phyloP scores from a whole-genome alignment of 2,797 vertebrate species.

The Rhabdomys pumilio region DNA sequence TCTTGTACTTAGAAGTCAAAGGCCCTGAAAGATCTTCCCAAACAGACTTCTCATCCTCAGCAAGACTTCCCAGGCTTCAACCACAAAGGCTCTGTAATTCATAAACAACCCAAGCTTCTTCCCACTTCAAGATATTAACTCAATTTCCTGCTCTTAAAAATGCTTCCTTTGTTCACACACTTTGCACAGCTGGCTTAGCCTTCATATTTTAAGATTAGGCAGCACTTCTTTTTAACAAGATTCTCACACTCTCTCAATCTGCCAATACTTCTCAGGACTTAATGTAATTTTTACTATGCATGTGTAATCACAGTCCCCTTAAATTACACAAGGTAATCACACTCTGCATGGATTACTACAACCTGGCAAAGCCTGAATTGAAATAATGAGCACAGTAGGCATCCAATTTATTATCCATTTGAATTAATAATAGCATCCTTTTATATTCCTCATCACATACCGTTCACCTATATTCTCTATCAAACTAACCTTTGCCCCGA shows the following conservation, averaged over 20 bases:
- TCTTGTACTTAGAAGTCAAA: background rate
- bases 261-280: background rate
- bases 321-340: constrained; percentile 18
- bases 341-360: background rate
- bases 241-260: background rate
- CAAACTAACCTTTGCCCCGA: background rate
- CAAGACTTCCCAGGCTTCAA: background rate
- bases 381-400: background rate
- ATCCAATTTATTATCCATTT: constrained; percentile 29
- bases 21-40: background rate
- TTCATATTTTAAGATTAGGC: background rate
- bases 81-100: background rate
- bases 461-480: background rate
- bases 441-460: background rate
- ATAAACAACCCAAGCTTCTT: background rate
- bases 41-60: background rate
- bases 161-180: background rate
- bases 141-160: background rate
- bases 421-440: background rate
- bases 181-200: background rate
- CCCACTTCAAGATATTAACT: background rate
- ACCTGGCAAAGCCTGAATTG: constrained; percentile 19
- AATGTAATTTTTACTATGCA: background rate
- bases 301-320: background rate
- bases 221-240: background rate